Evolutionary conservation across 2,888 invertebrate species (phyloP), one percentile per base, ranked within the genome.

Genomic region (Diarsia brunnea): DNA sequence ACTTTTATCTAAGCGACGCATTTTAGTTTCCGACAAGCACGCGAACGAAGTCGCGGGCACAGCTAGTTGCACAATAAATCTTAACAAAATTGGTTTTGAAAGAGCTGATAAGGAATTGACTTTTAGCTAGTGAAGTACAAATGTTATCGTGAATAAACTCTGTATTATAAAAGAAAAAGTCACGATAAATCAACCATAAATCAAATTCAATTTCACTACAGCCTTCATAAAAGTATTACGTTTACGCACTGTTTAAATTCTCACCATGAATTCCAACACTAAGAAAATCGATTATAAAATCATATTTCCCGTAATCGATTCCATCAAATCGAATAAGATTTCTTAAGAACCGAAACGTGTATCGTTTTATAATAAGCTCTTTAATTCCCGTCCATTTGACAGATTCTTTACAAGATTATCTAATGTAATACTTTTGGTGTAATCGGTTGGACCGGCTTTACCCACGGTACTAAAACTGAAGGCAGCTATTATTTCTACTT

Each of bases 341-440:
- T 77, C 60, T 65, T 53, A 61, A 49, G 51, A 69, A 79, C 75
- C 77, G 58, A 73, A 76, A 49, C 78, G 65, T 47, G 73, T 76
- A 87, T 88, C 80, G 79, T 66, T 87, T 85, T 88, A 78, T 88
- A 88, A 85, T 87, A 87, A 87, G 87, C 73, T 80, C 64, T 79
- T 73, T 85, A 78, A 88, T 75, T 85, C 89, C 70, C 65, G 14
- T 78, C 61, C 58, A 82, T 82, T 78, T 85, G 87, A 77, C 79
- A 84, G 82, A 89, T 87, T 82, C 84, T 87, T 88, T 85, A 81
- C 64, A 80, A 79, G 88, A 89, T 87, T 84, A 87, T 82, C 81
- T 60, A 81, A 69, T 73, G 58, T 87, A 69, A 76, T 76, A 65
- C 53, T 61, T 77, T 69, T 24, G 43, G 47, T 77, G 78, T 79